Evolutionary conservation across 2,888 invertebrate genomes (phyloP).

Genomic region (Meloe dianella): DNA sequence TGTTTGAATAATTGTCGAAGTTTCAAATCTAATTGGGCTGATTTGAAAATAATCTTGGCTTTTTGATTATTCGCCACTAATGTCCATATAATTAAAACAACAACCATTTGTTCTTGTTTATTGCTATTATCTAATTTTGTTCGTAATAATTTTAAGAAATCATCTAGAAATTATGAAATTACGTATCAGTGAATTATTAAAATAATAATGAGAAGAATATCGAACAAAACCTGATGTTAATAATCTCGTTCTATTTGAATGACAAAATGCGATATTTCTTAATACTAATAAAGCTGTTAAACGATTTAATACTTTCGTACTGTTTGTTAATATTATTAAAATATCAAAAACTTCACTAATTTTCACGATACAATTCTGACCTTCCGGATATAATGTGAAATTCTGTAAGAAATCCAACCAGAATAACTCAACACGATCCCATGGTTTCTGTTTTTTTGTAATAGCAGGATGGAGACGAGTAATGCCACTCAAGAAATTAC

Average conservation of each 20-base stretch:
- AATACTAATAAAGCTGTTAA: slow-evolving; percentile 60
- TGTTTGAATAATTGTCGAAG: slow-evolving; percentile 61
- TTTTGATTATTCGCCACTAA: slow-evolving; percentile 73
- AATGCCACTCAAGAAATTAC: slow-evolving; percentile 60
- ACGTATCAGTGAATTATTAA: slow-evolving; percentile 18
- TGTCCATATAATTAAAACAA: slow-evolving; percentile 69
- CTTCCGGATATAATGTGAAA: slow-evolving; percentile 63
- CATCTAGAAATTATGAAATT: slow-evolving; percentile 57
- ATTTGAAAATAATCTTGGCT: slow-evolving; percentile 65
- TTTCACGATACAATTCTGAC: slow-evolving; percentile 63
- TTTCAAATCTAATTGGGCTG: slow-evolving; percentile 60
- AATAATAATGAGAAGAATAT: not conserved
- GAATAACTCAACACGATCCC: slow-evolving; percentile 62
- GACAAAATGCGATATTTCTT: slow-evolving; percentile 65
- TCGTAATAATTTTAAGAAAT: slow-evolving; percentile 61
- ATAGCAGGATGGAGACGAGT: slow-evolving; percentile 62
- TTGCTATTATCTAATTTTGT: slow-evolving; percentile 58
- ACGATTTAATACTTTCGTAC: slow-evolving; percentile 48
- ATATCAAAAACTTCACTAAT: slow-evolving; percentile 55
- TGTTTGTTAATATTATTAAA: slow-evolving; percentile 50
- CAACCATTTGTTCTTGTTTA: slow-evolving; percentile 59
- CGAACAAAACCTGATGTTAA: slow-evolving; percentile 59
- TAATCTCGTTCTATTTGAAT: slow-evolving; percentile 62
- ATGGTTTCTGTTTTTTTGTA: slow-evolving; percentile 63
- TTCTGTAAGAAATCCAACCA: slow-evolving; percentile 63